phyloP scores from a whole-genome alignment of 2,888 invertebrate genomes.

The Arrhopalites spinosus region DNA sequence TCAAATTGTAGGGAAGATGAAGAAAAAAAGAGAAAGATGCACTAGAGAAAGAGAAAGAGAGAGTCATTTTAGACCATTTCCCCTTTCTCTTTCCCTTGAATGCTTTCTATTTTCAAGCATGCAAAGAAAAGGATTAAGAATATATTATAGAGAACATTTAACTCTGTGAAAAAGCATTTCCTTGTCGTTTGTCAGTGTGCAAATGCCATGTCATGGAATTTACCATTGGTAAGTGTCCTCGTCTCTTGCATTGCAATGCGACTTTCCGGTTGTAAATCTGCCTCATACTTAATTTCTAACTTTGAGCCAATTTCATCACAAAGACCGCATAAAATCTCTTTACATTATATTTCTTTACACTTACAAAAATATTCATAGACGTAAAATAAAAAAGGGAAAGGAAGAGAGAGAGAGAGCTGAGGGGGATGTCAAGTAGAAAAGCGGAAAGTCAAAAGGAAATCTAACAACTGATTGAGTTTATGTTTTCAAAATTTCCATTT shows the following conservation, averaged over 20 bases:
- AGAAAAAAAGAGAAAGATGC: not conserved
- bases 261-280: not conserved
- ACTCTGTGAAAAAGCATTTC: slow-evolving; percentile 28
- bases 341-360: no score
- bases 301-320: not conserved
- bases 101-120: not conserved
- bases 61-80: slow-evolving; percentile 6
- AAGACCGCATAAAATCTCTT: no score
- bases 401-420: not conserved
- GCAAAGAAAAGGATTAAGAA: slow-evolving; percentile 13
- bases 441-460: not conserved
- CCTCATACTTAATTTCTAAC: not conserved
- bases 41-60: slow-evolving; percentile 3
- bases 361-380: no score
- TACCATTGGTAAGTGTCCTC: not conserved
- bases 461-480: no score
- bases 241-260: slow-evolving; percentile 9
- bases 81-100: not conserved
- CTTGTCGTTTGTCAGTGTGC: slow-evolving; percentile 26
- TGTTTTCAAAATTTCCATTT: no score
- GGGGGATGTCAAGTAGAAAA: not conserved
- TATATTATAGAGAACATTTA: slow-evolving; percentile 22
- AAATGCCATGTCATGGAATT: not conserved
- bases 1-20: not conserved
- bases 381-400: not conserved